A percentile compares a stretch with the other conserved stretches of the same genome.
Evolutionary conservation across 1,140 invertebrate species (phyloP).

Genomic region (Diuraphis noxia): DNA sequence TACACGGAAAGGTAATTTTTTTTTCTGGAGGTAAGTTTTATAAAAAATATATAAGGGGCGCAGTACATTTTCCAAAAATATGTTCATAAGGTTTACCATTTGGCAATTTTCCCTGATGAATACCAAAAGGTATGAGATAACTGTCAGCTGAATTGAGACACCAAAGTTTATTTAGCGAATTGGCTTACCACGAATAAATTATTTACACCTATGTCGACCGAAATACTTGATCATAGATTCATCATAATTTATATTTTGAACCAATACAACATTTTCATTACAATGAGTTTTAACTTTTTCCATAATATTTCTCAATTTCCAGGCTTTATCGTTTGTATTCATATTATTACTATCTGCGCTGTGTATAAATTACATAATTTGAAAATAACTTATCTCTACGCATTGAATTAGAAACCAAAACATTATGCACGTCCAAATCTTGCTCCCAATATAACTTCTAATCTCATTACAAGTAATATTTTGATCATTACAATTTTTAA

Average conservation of each 20-base stretch:
- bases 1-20: neutral
- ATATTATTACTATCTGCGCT: constrained; percentile 2
- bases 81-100: neutral
- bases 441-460: constrained; percentile 19
- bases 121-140: neutral
- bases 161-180: neutral
- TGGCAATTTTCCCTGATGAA: neutral
- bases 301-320: neutral
- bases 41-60: neutral
- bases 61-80: neutral
- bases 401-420: neutral
- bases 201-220: neutral
- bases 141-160: neutral
- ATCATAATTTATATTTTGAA: neutral
- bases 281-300: neutral
- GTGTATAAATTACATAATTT: constrained; percentile 9
- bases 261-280: neutral
- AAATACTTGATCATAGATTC: constrained; percentile 2
- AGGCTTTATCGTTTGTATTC: neutral
- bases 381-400: neutral
- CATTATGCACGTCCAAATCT: neutral
- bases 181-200: neutral
- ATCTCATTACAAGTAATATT: constrained; percentile 21
- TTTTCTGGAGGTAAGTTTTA: neutral
- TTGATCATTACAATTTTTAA: constrained; percentile 21